A percentile compares a stretch with the other conserved stretches of the same genome.
phyloP scores from a whole-genome alignment of 2,797 vertebrate genomes.

The Sebastes elongatus region DNA sequence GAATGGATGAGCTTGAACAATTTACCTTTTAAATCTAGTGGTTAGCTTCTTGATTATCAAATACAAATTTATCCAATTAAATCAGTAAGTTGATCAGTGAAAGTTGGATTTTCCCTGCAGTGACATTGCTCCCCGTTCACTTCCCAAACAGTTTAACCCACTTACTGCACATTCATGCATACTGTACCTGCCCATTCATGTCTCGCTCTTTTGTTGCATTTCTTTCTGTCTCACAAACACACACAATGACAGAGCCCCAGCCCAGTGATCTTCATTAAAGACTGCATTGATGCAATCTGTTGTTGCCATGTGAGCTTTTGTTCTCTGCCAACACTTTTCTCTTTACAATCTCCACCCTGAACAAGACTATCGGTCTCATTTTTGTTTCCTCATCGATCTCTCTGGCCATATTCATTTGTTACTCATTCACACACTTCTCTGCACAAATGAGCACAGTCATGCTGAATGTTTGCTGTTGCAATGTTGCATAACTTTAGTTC shows the following conservation, averaged over 20 bases:
- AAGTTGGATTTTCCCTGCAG: not conserved
- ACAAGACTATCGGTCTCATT: not conserved
- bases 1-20: not conserved
- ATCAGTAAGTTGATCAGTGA: not conserved
- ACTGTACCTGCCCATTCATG: not conserved
- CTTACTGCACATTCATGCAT: not conserved
- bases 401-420: not conserved
- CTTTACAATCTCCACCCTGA: not conserved
- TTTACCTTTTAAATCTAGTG: not conserved
- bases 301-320: conserved; percentile 11
- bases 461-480: not conserved
- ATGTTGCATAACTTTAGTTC: conserved; percentile 33
- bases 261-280: conserved; percentile 10
- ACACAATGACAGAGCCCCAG: not conserved
- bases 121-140: not conserved
- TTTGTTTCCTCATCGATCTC: not conserved
- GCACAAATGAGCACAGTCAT: not conserved
- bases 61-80: not conserved
- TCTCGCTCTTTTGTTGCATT: not conserved
- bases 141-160: not conserved
- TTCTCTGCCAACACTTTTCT: not conserved
- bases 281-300: conserved; percentile 15
- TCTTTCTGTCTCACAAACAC: not conserved
- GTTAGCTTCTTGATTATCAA: too few species aligned
- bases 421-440: not conserved